A percentile compares a stretch with the other conserved stretches of the same genome.
These are phyloP conservation scores for Henicopernis longicauda DNA, from an alignment of 2,113 vertebrate species.

Conservation along the genomic window DNA sequence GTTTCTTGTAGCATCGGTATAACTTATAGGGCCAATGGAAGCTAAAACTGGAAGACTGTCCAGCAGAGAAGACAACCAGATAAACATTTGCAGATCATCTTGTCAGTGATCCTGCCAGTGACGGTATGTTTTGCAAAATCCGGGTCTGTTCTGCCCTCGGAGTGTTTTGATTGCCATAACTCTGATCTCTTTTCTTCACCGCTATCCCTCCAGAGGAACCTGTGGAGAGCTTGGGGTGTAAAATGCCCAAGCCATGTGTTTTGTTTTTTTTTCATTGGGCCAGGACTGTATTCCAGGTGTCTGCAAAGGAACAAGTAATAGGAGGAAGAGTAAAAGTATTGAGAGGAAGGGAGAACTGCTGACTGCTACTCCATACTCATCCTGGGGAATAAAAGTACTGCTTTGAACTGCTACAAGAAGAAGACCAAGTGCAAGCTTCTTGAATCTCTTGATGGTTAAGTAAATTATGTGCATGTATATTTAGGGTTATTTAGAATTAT, in stretches of 20 bases:
- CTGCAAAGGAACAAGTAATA: neutral
- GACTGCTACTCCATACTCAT: neutral
- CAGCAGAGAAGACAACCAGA: neutral
- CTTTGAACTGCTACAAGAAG: neutral
- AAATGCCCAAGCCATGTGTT: neutral
- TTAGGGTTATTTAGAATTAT: conserved; percentile 31
- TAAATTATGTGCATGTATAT: neutral
- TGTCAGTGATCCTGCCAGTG: neutral
- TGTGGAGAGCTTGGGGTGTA: neutral
- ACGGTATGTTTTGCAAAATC: neutral
- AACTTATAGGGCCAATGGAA: neutral
- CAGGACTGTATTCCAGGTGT: neutral
- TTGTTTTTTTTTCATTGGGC: neutral
- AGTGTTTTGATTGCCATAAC: neutral
- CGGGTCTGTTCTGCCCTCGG: neutral
- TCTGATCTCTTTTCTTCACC: neutral
- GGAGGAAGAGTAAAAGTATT: neutral
- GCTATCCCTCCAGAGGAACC: neutral
- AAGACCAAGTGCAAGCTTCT: neutral
- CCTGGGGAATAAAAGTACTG: neutral
- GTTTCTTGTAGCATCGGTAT: neutral
- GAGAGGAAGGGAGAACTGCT: neutral
- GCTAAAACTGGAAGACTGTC: neutral
- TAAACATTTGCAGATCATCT: neutral
- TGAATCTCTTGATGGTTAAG: conserved; percentile 16